These are phyloP conservation scores for Leptonema lineaticorne DNA, from an alignment of 1,140 invertebrate genomes.

Conservation along the genomic window DNA sequence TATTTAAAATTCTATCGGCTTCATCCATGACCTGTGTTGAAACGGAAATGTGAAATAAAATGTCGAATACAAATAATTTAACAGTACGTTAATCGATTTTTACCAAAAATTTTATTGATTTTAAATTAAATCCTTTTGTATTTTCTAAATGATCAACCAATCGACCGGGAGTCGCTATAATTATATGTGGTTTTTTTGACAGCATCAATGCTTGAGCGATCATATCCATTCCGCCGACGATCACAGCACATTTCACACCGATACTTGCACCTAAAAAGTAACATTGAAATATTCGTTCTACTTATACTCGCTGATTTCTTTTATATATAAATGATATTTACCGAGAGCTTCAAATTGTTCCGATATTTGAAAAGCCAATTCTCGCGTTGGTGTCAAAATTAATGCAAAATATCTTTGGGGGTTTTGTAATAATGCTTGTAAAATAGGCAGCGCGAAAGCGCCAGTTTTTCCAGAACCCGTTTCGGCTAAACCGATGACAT, in stretches of 20 bases:
- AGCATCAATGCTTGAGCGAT: slow-evolving; percentile 86
- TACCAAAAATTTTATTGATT: slow-evolving; percentile 82
- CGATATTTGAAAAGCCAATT: slow-evolving; percentile 94
- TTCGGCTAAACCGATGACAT: slow-evolving; percentile 95
- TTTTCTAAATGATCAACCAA: slow-evolving; percentile 90
- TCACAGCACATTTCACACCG: slow-evolving; percentile 91
- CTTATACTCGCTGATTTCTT: background rate
- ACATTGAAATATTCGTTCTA: background rate
- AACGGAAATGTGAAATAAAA: background rate
- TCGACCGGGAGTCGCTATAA: slow-evolving; percentile 90
- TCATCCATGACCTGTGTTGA: slow-evolving; percentile 81
- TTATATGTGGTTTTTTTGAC: slow-evolving; percentile 93
- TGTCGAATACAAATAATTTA: background rate
- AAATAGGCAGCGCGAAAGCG: slow-evolving; percentile 93
- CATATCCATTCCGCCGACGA: slow-evolving; percentile 99
- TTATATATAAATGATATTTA: too few relatives aligned
- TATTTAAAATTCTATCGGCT: slow-evolving; percentile 92
- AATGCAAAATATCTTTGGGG: slow-evolving; percentile 94
- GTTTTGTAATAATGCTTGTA: slow-evolving; percentile 86
- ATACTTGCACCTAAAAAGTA: slow-evolving; percentile 66
- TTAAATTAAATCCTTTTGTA: slow-evolving; percentile 91
- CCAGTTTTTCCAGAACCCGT: slow-evolving; percentile 98
- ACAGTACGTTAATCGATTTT: slow-evolving; percentile 34
- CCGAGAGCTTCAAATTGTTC: slow-evolving; percentile 95
- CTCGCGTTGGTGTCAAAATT: slow-evolving; percentile 93